phyloP scores from a whole-genome alignment of 2,113 vertebrate species.

The Hirundichthys speculiger region DNA sequence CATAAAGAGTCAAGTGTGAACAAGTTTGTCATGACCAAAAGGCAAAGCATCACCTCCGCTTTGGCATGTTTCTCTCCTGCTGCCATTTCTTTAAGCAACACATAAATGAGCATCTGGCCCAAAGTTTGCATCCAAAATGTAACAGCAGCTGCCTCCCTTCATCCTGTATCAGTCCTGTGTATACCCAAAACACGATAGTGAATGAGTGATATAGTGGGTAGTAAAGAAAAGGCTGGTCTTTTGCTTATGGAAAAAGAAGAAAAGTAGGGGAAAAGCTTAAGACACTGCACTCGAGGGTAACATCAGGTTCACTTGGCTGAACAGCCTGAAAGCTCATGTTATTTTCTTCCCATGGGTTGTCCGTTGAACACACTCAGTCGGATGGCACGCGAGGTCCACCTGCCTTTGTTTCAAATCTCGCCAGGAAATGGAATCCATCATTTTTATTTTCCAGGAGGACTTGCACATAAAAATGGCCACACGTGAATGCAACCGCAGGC shows the following conservation, averaged over 20 bases:
- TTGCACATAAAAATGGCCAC: neutral
- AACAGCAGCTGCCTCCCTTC: too few species aligned
- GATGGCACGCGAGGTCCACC: conserved; percentile 3
- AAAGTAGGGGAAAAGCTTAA: neutral
- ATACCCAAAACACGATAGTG: too few species aligned
- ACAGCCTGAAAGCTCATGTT: neutral
- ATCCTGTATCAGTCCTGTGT: too few species aligned
- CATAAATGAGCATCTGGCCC: too few species aligned
- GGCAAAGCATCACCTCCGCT: too few species aligned
- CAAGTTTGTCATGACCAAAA: too few species aligned
- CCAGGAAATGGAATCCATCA: neutral
- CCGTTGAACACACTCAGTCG: neutral
- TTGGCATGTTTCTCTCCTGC: too few species aligned
- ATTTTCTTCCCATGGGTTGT: neutral
- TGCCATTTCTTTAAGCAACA: too few species aligned
- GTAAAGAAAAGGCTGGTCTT: neutral
- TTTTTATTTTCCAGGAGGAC: conserved; percentile 12
- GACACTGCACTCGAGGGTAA: neutral
- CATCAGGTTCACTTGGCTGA: neutral
- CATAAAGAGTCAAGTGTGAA: too few species aligned
- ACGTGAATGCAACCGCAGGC: neutral
- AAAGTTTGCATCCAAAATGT: too few species aligned
- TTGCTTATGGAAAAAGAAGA: conserved; percentile 4
- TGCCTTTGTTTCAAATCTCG: conserved; percentile 21
- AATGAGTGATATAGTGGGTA: too few species aligned